Conservation (phyloP, 1,140 invertebrate species). For the Cecropterus lyciades region DNA sequence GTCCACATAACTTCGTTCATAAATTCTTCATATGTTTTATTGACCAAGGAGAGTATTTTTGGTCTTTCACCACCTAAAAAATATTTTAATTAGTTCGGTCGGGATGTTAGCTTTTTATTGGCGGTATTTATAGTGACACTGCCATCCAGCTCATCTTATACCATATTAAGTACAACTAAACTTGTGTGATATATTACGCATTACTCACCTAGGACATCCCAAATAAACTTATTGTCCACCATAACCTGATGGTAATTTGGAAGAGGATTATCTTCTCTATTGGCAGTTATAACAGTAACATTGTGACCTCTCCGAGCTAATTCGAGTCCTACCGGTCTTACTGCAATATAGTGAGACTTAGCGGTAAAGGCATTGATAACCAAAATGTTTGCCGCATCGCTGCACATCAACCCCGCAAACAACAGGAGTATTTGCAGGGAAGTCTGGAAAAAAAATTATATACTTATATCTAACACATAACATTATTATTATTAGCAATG, state of each 20-base stretch:
- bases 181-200: not conserved
- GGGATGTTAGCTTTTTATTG: not conserved
- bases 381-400: conserved; percentile 21
- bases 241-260: conserved; percentile 46
- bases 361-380: conserved; percentile 50
- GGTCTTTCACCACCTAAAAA: conserved; percentile 37
- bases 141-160: no score
- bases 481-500: no score
- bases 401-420: not conserved
- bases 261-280: conserved; percentile 39
- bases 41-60: conserved; percentile 38
- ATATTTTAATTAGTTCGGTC: not conserved
- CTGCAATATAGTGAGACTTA: conserved; percentile 69
- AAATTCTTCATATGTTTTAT: conserved; percentile 39
- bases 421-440: not conserved
- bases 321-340: conserved; percentile 60
- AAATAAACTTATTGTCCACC: conserved; percentile 39
- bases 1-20: conserved; percentile 37
- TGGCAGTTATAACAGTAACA: conserved; percentile 69
- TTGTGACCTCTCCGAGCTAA: conserved; percentile 77
- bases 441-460: conserved; percentile 16
- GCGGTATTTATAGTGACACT: not conserved
- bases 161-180: no score
- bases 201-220: conserved; percentile 40
- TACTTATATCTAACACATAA: no score